A percentile compares a stretch with the other conserved stretches of the same genome.
Evolutionary conservation across 1,140 invertebrate species (phyloP).

Genomic region (Caenorhabditis inopinata): DNA sequence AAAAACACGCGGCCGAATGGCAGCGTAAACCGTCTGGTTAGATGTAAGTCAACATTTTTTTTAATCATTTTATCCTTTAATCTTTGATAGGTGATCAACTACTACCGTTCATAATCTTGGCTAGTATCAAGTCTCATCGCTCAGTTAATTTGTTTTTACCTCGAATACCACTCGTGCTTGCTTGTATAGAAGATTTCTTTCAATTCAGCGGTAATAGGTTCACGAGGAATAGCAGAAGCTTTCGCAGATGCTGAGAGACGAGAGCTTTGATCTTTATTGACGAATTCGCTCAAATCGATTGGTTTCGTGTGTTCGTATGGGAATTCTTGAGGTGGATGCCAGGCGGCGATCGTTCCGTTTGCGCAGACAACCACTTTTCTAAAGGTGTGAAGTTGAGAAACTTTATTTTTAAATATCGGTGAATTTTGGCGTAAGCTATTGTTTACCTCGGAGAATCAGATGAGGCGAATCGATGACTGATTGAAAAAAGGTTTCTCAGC

Average conservation of each 20-base stretch:
- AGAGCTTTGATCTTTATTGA: not conserved
- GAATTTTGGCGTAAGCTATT: too few species aligned
- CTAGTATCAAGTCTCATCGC: too few species aligned
- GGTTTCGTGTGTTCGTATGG: constrained; percentile 47
- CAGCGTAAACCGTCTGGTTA: too few species aligned
- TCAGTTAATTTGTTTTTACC: constrained; percentile 33
- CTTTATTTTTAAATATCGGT: too few species aligned
- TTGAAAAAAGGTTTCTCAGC: not conserved
- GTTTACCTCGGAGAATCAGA: constrained; percentile 2
- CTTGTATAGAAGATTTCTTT: constrained; percentile 52
- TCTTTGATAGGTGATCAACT: too few species aligned
- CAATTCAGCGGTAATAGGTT: constrained; percentile 46
- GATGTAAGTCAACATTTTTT: too few species aligned
- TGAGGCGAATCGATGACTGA: not conserved
- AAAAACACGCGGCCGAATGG: too few species aligned
- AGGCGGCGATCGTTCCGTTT: constrained; percentile 38
- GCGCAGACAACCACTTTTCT: constrained; percentile 34
- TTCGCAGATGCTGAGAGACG: not conserved
- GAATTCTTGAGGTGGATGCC: constrained; percentile 44
- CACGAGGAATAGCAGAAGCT: constrained; percentile 17
- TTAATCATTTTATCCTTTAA: too few species aligned
- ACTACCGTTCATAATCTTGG: too few species aligned
- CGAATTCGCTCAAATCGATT: constrained; percentile 29
- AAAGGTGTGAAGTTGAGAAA: not conserved
- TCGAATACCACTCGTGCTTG: constrained; percentile 52